Percentiles rank a stretch among this genome's conserved stretches.
phyloP scores from a whole-genome alignment of 92 coral and sea anemone species.

The Heliopora coerulea region DNA sequence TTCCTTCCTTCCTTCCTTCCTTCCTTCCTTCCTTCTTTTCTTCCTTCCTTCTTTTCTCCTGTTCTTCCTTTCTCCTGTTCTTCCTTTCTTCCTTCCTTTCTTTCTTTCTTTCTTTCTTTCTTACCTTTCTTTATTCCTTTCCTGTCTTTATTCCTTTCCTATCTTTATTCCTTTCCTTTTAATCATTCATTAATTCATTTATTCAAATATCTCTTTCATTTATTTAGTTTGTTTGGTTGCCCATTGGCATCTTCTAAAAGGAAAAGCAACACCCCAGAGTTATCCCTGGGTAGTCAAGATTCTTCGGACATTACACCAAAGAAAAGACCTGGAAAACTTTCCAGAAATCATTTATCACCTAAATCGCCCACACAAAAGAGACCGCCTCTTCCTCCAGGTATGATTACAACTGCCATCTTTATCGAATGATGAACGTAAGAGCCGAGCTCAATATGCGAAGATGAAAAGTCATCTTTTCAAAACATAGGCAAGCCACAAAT shows the following conservation, averaged over 20 bases:
- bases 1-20: slow-evolving; percentile 4
- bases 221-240: slow-evolving; percentile 53
- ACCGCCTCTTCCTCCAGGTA: slow-evolving; percentile 88
- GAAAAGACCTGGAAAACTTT: slow-evolving; percentile 85
- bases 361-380: slow-evolving; percentile 84
- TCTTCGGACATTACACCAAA: slow-evolving; percentile 65
- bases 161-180: slow-evolving; percentile 31
- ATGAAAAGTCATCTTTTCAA: no score
- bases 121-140: neutral
- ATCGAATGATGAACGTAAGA: no score
- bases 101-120: neutral
- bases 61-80: neutral
- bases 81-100: neutral
- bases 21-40: neutral
- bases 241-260: slow-evolving; percentile 50
- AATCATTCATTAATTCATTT: neutral
- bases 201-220: neutral
- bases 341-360: slow-evolving; percentile 69
- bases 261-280: slow-evolving; percentile 33
- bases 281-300: slow-evolving; percentile 19
- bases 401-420: no score
- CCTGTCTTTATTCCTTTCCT: neutral
- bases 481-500: no score
- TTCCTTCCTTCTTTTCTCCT: neutral
- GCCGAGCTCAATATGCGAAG: no score